Percentiles rank a stretch among this genome's conserved stretches.
phyloP scores from a whole-genome alignment of 2,888 invertebrate species.

The Xestia sexstrigata region DNA sequence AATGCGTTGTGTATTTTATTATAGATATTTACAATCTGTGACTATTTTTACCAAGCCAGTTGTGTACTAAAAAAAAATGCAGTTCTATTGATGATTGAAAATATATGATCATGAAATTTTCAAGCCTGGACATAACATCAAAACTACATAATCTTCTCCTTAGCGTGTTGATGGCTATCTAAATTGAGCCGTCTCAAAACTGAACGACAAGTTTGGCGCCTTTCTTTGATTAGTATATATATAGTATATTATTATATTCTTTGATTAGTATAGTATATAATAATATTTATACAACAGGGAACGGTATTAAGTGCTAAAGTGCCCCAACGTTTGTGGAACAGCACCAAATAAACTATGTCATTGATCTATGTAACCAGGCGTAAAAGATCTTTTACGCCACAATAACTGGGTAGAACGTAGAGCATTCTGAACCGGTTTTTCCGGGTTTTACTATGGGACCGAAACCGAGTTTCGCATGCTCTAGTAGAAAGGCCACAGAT shows the following conservation, averaged over 20 bases:
- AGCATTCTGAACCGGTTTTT: too few species aligned
- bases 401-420: slow-evolving; percentile 1
- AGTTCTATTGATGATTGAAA: background rate
- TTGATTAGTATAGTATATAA: too few species aligned
- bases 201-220: background rate
- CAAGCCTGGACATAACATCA: too few species aligned
- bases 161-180: background rate
- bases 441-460: too few species aligned
- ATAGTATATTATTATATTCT: too few species aligned
- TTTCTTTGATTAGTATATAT: too few species aligned
- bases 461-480: too few species aligned
- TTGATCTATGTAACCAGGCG: background rate
- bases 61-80: background rate
- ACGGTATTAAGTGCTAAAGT: background rate
- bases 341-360: background rate
- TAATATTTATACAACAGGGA: too few species aligned
- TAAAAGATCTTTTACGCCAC: background rate
- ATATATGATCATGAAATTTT: too few species aligned
- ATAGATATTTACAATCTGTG: slow-evolving; percentile 51
- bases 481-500: slow-evolving; percentile 43
- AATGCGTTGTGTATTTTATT: slow-evolving; percentile 51
- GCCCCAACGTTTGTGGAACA: background rate
- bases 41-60: background rate
- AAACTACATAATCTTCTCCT: background rate
- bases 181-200: background rate